Percentiles rank a stretch among this genome's conserved stretches.
phyloP scores from a whole-genome alignment of 2,797 vertebrate species.

The Urosaurus nigricauda region DNA sequence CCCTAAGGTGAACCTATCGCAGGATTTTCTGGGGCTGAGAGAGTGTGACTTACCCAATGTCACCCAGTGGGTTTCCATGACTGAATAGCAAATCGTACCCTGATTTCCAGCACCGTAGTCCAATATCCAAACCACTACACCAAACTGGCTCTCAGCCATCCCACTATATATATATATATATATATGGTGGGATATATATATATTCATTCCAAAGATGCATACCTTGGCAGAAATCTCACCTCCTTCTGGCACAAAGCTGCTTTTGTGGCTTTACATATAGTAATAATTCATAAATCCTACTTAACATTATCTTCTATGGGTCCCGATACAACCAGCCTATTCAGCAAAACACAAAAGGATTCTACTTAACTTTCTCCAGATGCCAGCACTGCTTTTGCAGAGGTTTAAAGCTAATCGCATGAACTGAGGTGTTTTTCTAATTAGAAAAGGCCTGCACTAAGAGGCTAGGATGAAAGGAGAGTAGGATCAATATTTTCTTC shows the following conservation, averaged over 20 bases:
- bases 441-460: constrained; percentile 8
- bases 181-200: too few species aligned
- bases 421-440: constrained; percentile 32
- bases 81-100: too few species aligned
- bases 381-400: not conserved
- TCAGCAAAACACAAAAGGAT: constrained; percentile 28
- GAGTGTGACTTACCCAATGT: too few species aligned
- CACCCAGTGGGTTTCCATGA: too few species aligned
- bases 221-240: not conserved
- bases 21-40: too few species aligned
- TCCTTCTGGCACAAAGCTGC: constrained; percentile 12
- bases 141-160: too few species aligned
- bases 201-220: not conserved
- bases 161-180: too few species aligned
- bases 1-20: too few species aligned
- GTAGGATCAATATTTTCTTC: constrained; percentile 16
- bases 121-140: too few species aligned
- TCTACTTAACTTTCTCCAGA: constrained; percentile 17
- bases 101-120: too few species aligned
- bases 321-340: constrained; percentile 15
- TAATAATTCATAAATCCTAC: constrained; percentile 43
- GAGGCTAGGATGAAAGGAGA: not conserved
- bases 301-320: constrained; percentile 24
- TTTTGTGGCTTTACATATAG: constrained; percentile 1
- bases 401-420: constrained; percentile 30